These are phyloP conservation scores for Portunus trituberculatus DNA, from an alignment of 1,140 invertebrate species.

Conservation along the genomic window DNA sequence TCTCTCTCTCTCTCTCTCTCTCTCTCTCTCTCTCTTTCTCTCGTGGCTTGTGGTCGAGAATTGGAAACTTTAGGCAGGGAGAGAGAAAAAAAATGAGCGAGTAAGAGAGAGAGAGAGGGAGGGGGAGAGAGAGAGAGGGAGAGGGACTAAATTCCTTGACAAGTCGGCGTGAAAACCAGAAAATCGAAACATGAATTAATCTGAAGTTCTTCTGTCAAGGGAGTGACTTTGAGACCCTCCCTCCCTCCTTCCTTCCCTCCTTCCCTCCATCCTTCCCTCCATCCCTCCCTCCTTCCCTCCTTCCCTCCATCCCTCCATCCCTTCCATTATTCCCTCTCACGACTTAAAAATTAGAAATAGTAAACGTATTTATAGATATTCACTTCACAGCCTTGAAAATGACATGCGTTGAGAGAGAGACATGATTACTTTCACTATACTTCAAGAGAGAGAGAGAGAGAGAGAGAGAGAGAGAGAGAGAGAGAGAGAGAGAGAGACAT, in stretches of 20 bases:
- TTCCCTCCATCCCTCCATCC: not conserved
- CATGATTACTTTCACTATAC: not conserved
- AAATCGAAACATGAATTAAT: constrained; percentile 74
- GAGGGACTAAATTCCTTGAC: constrained; percentile 29
- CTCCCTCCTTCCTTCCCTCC: too few relatives aligned
- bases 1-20: constrained; percentile 28
- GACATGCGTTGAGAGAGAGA: too few relatives aligned
- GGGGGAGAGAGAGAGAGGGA: not conserved
- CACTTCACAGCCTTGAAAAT: too few relatives aligned
- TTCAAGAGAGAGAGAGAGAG: not conserved
- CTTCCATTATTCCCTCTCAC: too few relatives aligned
- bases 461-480: too few relatives aligned
- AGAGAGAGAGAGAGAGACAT: constrained; percentile 37
- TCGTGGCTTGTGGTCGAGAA: not conserved
- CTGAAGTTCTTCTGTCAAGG: constrained; percentile 63
- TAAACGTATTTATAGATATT: too few relatives aligned
- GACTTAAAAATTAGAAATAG: too few relatives aligned
- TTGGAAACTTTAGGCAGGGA: constrained; percentile 18
- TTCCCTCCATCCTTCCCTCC: not conserved
- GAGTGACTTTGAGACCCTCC: not conserved
- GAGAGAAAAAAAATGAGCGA: constrained; percentile 23
- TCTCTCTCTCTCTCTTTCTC: constrained; percentile 2
- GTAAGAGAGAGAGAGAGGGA: constrained; percentile 4
- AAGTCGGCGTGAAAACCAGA: constrained; percentile 59
- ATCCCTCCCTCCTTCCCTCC: not conserved